These are phyloP conservation scores for Rachycentron canadum DNA, from an alignment of 2,797 vertebrate species.

Conservation along the genomic window DNA sequence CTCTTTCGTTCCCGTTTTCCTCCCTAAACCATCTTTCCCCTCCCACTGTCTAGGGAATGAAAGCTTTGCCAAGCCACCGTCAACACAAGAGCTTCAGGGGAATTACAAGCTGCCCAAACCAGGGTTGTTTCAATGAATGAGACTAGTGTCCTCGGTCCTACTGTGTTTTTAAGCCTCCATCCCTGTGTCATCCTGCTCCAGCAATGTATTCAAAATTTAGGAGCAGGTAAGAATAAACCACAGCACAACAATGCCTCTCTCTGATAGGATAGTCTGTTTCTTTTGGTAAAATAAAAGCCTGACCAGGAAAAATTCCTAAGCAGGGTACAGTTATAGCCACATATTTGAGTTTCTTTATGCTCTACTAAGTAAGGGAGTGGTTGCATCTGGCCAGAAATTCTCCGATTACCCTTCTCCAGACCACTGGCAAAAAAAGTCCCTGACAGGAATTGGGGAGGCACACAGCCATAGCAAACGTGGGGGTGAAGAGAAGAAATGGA, in stretches of 20 bases:
- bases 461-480: conserved; percentile 34
- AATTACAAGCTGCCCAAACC: conserved; percentile 68
- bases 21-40: conserved; percentile 63
- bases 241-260: background rate
- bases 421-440: conserved; percentile 35
- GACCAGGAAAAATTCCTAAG: background rate
- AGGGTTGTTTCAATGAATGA: conserved; percentile 64
- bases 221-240: conserved; percentile 31
- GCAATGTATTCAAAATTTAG: conserved; percentile 41
- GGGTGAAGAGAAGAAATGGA: conserved; percentile 32
- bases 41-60: conserved; percentile 58
- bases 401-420: conserved; percentile 19
- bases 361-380: conserved; percentile 15
- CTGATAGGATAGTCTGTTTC: background rate
- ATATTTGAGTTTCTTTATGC: background rate
- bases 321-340: background rate
- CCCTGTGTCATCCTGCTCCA: conserved; percentile 44
- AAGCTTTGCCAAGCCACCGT: conserved; percentile 68
- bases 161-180: conserved; percentile 44
- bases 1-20: conserved; percentile 56
- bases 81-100: conserved; percentile 72
- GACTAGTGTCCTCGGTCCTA: conserved; percentile 59
- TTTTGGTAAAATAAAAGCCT: background rate
- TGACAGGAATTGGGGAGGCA: conserved; percentile 43
- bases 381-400: conserved; percentile 33